Evolutionary conservation across 2,113 vertebrate species (phyloP).

Genomic region (Pterophyllum scalare): DNA sequence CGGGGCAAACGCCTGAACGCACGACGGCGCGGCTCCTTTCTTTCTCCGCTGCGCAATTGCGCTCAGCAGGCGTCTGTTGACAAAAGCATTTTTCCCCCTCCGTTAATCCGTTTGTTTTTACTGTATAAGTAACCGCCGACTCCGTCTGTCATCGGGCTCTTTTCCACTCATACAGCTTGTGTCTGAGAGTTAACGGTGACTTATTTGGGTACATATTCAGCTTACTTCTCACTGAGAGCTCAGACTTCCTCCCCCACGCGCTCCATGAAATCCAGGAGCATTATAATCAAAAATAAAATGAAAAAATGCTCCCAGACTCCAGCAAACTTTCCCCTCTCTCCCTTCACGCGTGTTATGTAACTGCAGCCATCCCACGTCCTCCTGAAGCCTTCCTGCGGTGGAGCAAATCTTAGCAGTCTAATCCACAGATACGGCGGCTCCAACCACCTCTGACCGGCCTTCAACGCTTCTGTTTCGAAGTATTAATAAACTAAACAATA

Average conservation of each 20-base stretch:
- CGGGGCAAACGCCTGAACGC: slow-evolving; percentile 26
- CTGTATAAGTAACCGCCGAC: slow-evolving; percentile 10
- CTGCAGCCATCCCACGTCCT: slow-evolving; percentile 38
- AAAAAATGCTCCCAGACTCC: neutral
- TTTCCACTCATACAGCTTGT: neutral
- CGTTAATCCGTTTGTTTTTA: slow-evolving; percentile 45
- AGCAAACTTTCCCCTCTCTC: neutral
- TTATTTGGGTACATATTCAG: neutral
- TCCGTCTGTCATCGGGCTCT: neutral
- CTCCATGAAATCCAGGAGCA: neutral
- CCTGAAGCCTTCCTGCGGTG: slow-evolving; percentile 30
- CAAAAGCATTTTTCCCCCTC: neutral
- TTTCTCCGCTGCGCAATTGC: slow-evolving; percentile 34
- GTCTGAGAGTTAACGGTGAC: neutral
- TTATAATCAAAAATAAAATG: neutral
- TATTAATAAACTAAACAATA: neutral
- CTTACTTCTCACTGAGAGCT: neutral
- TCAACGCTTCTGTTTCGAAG: neutral
- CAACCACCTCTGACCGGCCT: neutral
- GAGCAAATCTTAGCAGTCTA: slow-evolving; percentile 18
- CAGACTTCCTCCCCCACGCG: neutral
- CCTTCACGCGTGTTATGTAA: slow-evolving; percentile 56
- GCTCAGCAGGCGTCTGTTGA: slow-evolving; percentile 44
- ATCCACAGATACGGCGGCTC: neutral
- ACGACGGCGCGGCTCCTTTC: neutral